phyloP scores from a whole-genome alignment of 1,140 invertebrate species.

The Goniozus legneri region DNA sequence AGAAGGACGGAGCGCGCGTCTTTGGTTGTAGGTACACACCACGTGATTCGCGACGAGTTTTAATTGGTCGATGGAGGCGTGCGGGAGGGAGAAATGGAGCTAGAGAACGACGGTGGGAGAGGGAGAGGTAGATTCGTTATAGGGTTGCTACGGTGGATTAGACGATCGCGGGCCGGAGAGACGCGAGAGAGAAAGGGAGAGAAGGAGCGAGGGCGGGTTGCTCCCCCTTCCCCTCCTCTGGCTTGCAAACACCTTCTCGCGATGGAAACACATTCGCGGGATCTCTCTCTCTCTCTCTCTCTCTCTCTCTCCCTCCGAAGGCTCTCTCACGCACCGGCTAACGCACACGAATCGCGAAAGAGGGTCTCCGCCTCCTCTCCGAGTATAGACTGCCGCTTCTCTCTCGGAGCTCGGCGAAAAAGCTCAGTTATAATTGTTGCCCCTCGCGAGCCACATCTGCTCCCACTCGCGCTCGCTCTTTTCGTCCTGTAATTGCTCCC shows the following conservation, averaged over 20 bases:
- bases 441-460: constrained; percentile 34
- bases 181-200: no score
- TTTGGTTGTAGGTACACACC: no score
- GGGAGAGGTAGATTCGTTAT: constrained; percentile 27
- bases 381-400: not conserved
- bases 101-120: constrained; percentile 20
- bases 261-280: constrained; percentile 31
- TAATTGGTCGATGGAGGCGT: constrained; percentile 47
- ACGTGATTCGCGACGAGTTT: constrained; percentile 50
- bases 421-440: constrained; percentile 57
- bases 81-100: constrained; percentile 16
- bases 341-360: constrained; percentile 18
- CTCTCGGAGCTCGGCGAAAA: constrained; percentile 42
- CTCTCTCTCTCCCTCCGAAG: constrained; percentile 12
- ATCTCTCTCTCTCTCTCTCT: constrained; percentile 11
- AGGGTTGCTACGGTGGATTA: constrained; percentile 44
- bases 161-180: constrained; percentile 35
- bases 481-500: no score
- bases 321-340: constrained; percentile 16
- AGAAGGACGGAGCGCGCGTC: constrained; percentile 9
- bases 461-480: constrained; percentile 5
- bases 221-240: constrained; percentile 46
- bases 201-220: constrained; percentile 43
- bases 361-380: constrained; percentile 42
- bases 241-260: constrained; percentile 1